These are phyloP conservation scores for Syrrhaptes paradoxus DNA, from an alignment of 2,113 vertebrate species.

Conservation along the genomic window DNA sequence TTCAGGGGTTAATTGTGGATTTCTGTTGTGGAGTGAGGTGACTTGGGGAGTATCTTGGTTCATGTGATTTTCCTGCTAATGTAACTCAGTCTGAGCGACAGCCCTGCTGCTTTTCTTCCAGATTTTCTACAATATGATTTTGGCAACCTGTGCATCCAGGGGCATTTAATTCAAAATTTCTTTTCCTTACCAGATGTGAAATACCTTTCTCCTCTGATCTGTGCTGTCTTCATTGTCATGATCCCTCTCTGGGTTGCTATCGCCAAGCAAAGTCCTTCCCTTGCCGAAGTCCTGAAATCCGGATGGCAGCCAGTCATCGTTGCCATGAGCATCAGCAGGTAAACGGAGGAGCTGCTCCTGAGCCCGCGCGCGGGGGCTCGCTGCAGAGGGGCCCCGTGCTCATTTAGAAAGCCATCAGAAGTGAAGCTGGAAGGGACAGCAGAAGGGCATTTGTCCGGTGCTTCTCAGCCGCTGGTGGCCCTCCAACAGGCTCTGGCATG, in stretches of 20 bases:
- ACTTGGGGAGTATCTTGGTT: neutral
- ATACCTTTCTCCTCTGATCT: conserved; percentile 85
- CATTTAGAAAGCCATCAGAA: neutral
- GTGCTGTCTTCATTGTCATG: conserved; percentile 81
- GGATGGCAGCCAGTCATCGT: conserved; percentile 95
- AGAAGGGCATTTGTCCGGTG: neutral
- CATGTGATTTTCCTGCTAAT: neutral
- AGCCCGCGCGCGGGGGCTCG: rapidly evolving
- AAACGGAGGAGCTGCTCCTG: neutral
- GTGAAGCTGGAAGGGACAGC: neutral
- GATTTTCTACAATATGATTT: neutral
- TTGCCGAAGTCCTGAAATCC: conserved; percentile 84
- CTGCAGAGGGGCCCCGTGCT: neutral
- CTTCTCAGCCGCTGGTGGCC: neutral
- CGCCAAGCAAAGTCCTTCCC: conserved; percentile 81
- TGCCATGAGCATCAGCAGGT: conserved; percentile 98
- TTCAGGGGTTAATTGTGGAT: conserved; percentile 18
- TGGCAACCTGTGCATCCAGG: neutral
- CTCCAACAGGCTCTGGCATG: neutral
- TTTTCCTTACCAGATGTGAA: conserved; percentile 76
- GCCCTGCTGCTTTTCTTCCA: neutral
- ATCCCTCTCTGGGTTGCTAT: conserved; percentile 89
- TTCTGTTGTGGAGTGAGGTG: neutral
- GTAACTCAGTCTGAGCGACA: neutral
- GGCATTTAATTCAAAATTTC: neutral